Percentiles rank a stretch among this genome's conserved stretches.
phyloP scores from a whole-genome alignment of 2,113 vertebrate genomes.

The Mormyrus lacerda region DNA sequence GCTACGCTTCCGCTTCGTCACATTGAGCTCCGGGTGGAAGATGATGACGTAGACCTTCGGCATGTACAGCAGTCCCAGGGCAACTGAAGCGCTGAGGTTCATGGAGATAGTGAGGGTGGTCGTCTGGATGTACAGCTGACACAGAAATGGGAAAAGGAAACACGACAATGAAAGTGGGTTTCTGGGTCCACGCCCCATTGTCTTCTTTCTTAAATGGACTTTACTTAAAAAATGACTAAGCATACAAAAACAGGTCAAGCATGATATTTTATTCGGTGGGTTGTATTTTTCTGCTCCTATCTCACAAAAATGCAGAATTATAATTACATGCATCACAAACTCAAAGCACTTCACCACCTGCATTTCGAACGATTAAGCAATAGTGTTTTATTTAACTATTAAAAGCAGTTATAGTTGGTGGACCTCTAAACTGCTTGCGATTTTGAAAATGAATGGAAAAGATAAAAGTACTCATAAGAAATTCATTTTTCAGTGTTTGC shows the following conservation, averaged over 20 bases:
- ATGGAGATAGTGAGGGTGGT: slow-evolving; percentile 96
- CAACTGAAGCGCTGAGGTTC: slow-evolving; percentile 94
- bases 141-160: background rate
- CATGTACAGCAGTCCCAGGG: slow-evolving; percentile 95
- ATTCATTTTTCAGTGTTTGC: background rate
- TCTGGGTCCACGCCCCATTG: background rate
- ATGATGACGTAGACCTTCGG: slow-evolving; percentile 98
- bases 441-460: background rate
- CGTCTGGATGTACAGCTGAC: slow-evolving; percentile 94
- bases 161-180: background rate
- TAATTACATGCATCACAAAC: background rate
- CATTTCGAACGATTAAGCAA: background rate
- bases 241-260: background rate
- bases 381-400: background rate
- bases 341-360: background rate
- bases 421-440: background rate
- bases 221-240: background rate
- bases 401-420: background rate
- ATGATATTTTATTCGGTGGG: background rate
- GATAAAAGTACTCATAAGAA: background rate
- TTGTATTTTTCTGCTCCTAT: background rate
- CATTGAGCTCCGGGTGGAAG: slow-evolving; percentile 94
- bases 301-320: background rate
- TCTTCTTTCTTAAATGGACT: background rate
- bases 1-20: slow-evolving; percentile 90